Conservation (phyloP, 1,140 invertebrate species). For the Rhynchophorus ferrugineus region DNA sequence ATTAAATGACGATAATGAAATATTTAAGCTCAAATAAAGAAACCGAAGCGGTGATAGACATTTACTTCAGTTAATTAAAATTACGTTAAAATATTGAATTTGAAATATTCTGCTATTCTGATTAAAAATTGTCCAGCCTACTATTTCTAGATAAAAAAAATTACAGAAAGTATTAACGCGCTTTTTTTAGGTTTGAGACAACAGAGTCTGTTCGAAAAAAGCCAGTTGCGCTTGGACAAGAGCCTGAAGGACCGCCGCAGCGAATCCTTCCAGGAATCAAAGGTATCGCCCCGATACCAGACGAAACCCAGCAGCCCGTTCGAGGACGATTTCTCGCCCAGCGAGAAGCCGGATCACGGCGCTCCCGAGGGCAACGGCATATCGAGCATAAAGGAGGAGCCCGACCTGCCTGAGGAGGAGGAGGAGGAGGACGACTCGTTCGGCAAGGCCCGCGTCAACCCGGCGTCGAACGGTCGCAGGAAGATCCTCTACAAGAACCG, state of each 20-base stretch:
- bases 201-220: conserved; percentile 24
- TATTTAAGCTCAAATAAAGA: too few species aligned
- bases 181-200: conserved; percentile 14
- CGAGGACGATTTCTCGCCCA: conserved; percentile 64
- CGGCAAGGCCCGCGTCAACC: conserved; percentile 14
- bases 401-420: conserved; percentile 25
- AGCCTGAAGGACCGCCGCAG: conserved; percentile 11
- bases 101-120: too few species aligned
- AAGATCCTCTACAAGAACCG: conserved; percentile 24
- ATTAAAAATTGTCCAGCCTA: too few species aligned
- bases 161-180: too few species aligned
- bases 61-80: too few species aligned
- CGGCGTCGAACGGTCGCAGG: conserved; percentile 14
- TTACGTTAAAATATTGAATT: too few species aligned
- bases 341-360: conserved; percentile 37
- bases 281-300: conserved; percentile 35
- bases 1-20: too few species aligned
- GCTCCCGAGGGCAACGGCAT: conserved; percentile 27
- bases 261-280: conserved; percentile 18
- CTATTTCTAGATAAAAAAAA: too few species aligned
- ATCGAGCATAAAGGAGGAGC: conserved; percentile 34
- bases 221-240: conserved; percentile 19
- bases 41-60: too few species aligned
- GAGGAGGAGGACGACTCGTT: conserved; percentile 29
- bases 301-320: conserved; percentile 53